Percentiles rank a stretch among this genome's conserved stretches.
Evolutionary conservation across 2,888 invertebrate species (phyloP).

Genomic region (Ischnura elegans): DNA sequence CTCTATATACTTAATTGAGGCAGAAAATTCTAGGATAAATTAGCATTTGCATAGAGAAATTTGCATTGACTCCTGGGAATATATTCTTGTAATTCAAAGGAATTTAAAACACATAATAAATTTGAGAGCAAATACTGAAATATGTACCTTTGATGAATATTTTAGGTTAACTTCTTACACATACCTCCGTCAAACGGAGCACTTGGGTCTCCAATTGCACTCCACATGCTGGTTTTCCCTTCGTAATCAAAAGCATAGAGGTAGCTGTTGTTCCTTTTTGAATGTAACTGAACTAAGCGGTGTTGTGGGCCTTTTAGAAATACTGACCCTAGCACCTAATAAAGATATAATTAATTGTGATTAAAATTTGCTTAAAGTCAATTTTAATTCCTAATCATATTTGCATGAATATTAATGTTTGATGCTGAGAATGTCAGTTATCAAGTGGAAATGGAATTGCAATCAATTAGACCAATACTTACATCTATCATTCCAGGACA

Average conservation of each 20-base stretch:
- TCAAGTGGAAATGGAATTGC: no score
- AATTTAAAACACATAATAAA: no score
- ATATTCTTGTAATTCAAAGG: no score
- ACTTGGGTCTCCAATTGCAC: constrained; percentile 40
- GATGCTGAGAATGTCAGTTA: no score
- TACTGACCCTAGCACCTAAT: constrained; percentile 78
- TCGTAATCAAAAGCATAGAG: constrained; percentile 79
- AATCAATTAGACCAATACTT: constrained; percentile 71
- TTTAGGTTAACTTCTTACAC: neutral
- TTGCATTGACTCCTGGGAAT: no score
- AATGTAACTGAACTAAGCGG: constrained; percentile 73
- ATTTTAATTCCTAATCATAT: no score
- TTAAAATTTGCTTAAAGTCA: neutral
- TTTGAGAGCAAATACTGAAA: no score
- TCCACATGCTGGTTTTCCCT: constrained; percentile 44
- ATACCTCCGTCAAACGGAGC: constrained; percentile 67
- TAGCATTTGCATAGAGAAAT: no score
- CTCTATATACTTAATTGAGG: no score
- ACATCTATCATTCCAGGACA: constrained; percentile 79
- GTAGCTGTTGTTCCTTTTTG: constrained; percentile 74
- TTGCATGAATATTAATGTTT: no score
- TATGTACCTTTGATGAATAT: neutral
- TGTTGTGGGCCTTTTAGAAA: constrained; percentile 78
- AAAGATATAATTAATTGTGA: neutral
- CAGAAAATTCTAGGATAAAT: no score